Conservation (phyloP, 2,888 invertebrate species). For the Lacanobia wlatinum region DNA sequence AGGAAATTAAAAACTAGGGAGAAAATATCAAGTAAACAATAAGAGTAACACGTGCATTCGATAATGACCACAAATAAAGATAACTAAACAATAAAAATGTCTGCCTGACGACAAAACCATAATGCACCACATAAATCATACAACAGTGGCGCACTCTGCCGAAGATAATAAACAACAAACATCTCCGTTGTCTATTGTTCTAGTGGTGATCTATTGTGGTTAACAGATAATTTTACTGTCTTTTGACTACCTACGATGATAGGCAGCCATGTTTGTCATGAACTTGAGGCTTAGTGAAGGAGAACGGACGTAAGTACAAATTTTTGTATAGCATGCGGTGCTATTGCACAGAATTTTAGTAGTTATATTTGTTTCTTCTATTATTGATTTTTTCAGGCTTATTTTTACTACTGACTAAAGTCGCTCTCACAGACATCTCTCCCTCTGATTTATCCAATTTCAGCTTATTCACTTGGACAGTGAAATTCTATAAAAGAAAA, state of each 20-base stretch:
- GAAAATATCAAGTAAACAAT: background rate
- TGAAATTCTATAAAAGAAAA: no score
- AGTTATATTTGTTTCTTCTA: no score
- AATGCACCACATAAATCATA: conserved; percentile 20
- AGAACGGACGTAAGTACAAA: background rate
- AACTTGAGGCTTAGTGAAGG: conserved; percentile 8
- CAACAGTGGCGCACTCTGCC: conserved; percentile 24
- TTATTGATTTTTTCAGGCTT: no score
- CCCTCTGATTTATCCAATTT: no score
- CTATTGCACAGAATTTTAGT: background rate
- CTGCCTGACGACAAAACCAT: conserved; percentile 5
- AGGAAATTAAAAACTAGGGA: no score
- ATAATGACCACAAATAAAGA: background rate
- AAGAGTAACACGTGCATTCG: background rate
- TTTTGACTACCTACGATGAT: conserved; percentile 11
- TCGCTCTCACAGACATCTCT: no score
- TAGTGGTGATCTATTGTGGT: conserved; percentile 39
- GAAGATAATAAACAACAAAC: conserved; percentile 31
- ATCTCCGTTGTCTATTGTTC: conserved; percentile 42
- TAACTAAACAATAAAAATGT: conserved; percentile 9
- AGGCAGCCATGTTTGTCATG: conserved; percentile 20
- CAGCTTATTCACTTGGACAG: no score
- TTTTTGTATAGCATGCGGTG: background rate
- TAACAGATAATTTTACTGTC: conserved; percentile 49
- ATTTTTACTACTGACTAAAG: no score